A percentile compares a stretch with the other conserved stretches of the same genome.
Evolutionary conservation across 2,113 vertebrate species (phyloP).

Genomic region (Cyanocitta stelleri): DNA sequence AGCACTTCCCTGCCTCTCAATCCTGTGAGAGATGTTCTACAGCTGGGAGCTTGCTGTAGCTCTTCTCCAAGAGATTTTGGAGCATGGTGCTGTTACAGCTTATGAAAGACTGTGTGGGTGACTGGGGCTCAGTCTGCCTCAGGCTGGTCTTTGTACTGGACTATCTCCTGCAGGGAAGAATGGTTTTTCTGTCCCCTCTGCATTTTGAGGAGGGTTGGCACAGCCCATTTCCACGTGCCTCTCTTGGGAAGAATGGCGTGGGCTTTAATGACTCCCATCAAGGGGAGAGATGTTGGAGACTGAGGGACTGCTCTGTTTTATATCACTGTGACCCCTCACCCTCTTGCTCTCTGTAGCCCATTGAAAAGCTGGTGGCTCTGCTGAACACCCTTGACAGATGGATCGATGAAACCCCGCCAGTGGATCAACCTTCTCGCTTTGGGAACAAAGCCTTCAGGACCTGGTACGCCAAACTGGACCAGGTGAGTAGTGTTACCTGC

Average conservation of each 20-base stretch:
- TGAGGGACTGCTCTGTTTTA: neutral
- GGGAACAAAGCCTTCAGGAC: slow-evolving; percentile 96
- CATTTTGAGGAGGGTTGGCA: neutral
- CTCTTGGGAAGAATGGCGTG: neutral
- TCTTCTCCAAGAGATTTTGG: neutral
- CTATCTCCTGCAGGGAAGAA: neutral
- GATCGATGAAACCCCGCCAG: slow-evolving; percentile 92
- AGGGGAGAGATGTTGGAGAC: neutral
- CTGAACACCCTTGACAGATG: slow-evolving; percentile 89
- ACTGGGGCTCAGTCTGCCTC: neutral
- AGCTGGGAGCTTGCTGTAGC: neutral
- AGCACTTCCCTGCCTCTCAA: neutral
- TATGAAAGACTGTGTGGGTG: neutral
- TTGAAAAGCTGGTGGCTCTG: slow-evolving; percentile 84
- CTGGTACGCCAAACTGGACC: slow-evolving; percentile 89
- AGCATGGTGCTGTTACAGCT: neutral
- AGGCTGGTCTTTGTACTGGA: neutral
- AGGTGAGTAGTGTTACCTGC: slow-evolving; percentile 70
- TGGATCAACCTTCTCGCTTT: slow-evolving; percentile 96
- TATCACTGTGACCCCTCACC: neutral
- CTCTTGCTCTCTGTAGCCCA: slow-evolving; percentile 69
- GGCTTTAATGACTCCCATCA: neutral
- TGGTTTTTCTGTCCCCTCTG: neutral
- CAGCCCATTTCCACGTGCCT: neutral
- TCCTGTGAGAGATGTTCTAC: neutral